phyloP scores from a whole-genome alignment of 2,888 invertebrate genomes.

The Vandiemenella viatica region DNA sequence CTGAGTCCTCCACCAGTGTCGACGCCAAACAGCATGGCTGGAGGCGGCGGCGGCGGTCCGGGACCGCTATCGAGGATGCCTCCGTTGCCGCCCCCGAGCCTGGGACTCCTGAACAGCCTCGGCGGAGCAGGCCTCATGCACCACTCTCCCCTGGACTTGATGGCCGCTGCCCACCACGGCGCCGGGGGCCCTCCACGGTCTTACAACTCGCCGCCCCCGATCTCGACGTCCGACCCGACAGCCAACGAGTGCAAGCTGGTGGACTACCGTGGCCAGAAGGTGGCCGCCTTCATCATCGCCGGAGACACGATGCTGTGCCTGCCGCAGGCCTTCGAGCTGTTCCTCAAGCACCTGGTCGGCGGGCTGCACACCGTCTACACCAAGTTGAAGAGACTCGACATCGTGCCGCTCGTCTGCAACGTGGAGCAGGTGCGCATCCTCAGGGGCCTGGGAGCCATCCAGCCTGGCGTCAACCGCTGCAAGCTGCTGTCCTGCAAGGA shows the following conservation, averaged over 20 bases:
- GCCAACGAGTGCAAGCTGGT: conserved; percentile 95
- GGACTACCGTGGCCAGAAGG: conserved; percentile 91
- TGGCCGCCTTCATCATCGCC: conserved; percentile 94
- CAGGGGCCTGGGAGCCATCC: conserved; percentile 95
- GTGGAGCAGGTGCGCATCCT: conserved; percentile 98
- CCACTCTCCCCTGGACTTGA: conserved; percentile 70
- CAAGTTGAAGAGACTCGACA: conserved; percentile 95
- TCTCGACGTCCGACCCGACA: conserved; percentile 81
- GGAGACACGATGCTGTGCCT: conserved; percentile 93
- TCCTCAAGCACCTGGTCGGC: conserved; percentile 95
- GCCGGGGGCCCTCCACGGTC: conserved; percentile 50
- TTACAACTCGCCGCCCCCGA: conserved; percentile 82
- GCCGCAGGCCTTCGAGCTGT: conserved; percentile 97
- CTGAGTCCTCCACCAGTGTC: conserved; percentile 49
- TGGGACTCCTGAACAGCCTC: conserved; percentile 68
- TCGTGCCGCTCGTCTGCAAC: conserved; percentile 97
- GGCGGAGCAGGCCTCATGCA: conserved; percentile 49
- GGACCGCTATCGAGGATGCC: conserved; percentile 40
- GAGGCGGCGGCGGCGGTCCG: conserved; percentile 32
- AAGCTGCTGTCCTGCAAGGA: conserved; percentile 97
- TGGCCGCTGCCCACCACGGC: conserved; percentile 66
- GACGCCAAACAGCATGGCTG: conserved; percentile 23
- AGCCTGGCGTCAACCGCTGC: conserved; percentile 99
- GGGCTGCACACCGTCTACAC: conserved; percentile 99
- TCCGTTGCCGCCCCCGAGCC: conserved; percentile 68